phyloP scores from a whole-genome alignment of 2,797 vertebrate genomes.

The Microchirus variegatus region DNA sequence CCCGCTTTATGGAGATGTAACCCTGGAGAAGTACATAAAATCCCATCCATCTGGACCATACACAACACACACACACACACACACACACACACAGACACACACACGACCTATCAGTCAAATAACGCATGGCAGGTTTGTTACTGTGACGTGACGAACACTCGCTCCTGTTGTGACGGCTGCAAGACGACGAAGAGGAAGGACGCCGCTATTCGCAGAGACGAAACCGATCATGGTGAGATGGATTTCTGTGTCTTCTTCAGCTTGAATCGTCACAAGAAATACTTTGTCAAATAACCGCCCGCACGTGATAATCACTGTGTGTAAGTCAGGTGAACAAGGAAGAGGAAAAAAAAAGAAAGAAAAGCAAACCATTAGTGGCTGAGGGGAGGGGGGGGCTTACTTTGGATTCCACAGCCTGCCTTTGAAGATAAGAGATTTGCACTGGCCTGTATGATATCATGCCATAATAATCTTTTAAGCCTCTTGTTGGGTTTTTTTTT shows the following conservation, averaged over 20 bases:
- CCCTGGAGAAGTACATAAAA: slow-evolving; percentile 57
- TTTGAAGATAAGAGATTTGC: slow-evolving; percentile 67
- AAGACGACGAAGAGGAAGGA: slow-evolving; percentile 22
- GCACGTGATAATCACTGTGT: slow-evolving; percentile 28
- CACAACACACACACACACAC: slow-evolving; percentile 24
- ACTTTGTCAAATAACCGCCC: slow-evolving; percentile 32
- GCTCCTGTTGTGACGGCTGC: slow-evolving; percentile 29
- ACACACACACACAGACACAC: slow-evolving; percentile 6
- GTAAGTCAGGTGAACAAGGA: slow-evolving; percentile 53
- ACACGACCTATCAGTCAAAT: slow-evolving; percentile 46
- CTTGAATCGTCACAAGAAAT: slow-evolving; percentile 12
- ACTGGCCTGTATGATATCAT: slow-evolving; percentile 66
- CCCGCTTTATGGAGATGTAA: slow-evolving; percentile 50
- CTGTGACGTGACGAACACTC: slow-evolving; percentile 33
- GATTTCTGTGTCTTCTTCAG: slow-evolving; percentile 6
- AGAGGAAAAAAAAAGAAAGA: slow-evolving; percentile 25
- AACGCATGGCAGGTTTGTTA: slow-evolving; percentile 24
- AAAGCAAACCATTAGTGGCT: slow-evolving; percentile 46
- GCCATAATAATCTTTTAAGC: slow-evolving; percentile 77
- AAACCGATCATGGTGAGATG: slow-evolving; percentile 33
- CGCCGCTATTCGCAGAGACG: slow-evolving; percentile 38
- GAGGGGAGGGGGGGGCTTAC: slow-evolving; percentile 21
- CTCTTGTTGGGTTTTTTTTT: slow-evolving; percentile 65
- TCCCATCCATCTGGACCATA: slow-evolving; percentile 67
- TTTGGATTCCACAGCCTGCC: slow-evolving; percentile 42